Percentiles rank a stretch among this genome's conserved stretches.
Conservation (phyloP, 2,888 invertebrate genomes). For the Erpobdella octoculata region DNA sequence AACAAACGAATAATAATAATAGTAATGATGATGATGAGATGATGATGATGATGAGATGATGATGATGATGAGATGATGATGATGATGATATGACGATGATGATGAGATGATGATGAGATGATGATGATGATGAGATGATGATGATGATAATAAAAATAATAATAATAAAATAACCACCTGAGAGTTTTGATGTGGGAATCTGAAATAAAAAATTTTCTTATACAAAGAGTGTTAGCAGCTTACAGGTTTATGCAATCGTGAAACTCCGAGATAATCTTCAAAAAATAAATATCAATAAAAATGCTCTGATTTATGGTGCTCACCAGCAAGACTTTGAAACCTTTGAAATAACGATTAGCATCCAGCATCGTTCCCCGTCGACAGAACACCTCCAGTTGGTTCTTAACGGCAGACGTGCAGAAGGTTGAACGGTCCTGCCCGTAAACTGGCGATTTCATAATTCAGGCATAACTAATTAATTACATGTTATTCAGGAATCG, state of each 20-base stretch:
- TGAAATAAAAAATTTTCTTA: neutral
- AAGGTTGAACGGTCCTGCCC: neutral
- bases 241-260: neutral
- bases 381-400: neutral
- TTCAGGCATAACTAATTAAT: too few species aligned
- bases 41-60: neutral
- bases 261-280: neutral
- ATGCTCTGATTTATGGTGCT: neutral
- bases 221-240: neutral
- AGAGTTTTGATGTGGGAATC: neutral
- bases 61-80: neutral
- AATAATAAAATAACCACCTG: slow-evolving; percentile 2
- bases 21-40: too few species aligned
- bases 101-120: neutral
- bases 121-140: neutral
- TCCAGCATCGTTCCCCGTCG: neutral
- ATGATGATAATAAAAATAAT: neutral
- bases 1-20: too few species aligned
- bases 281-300: neutral
- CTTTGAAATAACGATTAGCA: neutral
- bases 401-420: neutral
- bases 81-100: neutral
- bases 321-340: neutral
- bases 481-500: too few species aligned
- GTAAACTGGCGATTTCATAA: neutral